A percentile compares a stretch with the other conserved stretches of the same genome.
Conservation (phyloP, 2,113 vertebrate species). For the Thunnus maccoyii region DNA sequence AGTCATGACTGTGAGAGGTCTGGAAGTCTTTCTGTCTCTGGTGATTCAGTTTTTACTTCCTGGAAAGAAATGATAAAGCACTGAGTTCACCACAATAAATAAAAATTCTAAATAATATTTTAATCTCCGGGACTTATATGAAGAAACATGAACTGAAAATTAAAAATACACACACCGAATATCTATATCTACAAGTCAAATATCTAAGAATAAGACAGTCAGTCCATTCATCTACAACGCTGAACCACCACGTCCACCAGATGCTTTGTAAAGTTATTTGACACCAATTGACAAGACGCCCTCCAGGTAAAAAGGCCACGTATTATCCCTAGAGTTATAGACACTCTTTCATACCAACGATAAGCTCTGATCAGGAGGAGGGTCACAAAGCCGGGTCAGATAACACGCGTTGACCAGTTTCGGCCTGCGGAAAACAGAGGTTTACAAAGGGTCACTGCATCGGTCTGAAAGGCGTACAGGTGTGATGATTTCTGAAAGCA, state of each 20-base stretch:
- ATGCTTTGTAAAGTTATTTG: background rate
- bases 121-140: constrained; percentile 2
- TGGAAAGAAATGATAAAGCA: constrained; percentile 50
- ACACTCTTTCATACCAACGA: background rate
- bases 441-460: constrained; percentile 33
- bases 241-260: background rate
- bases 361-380: background rate
- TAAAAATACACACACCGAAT: background rate
- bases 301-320: background rate
- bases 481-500: constrained; percentile 36
- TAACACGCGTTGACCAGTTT: constrained; percentile 7
- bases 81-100: background rate
- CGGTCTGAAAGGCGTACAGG: constrained; percentile 36
- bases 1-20: constrained; percentile 35
- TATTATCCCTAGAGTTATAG: background rate
- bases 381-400: constrained; percentile 4
- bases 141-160: constrained; percentile 7
- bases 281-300: background rate
- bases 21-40: constrained; percentile 43
- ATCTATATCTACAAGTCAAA: background rate
- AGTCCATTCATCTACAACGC: background rate
- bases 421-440: background rate
- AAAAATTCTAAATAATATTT: background rate
- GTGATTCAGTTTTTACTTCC: constrained; percentile 70
- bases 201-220: background rate